These are phyloP conservation scores for Lasioglossum albipes DNA, from an alignment of 1,140 invertebrate species.

Conservation along the genomic window DNA sequence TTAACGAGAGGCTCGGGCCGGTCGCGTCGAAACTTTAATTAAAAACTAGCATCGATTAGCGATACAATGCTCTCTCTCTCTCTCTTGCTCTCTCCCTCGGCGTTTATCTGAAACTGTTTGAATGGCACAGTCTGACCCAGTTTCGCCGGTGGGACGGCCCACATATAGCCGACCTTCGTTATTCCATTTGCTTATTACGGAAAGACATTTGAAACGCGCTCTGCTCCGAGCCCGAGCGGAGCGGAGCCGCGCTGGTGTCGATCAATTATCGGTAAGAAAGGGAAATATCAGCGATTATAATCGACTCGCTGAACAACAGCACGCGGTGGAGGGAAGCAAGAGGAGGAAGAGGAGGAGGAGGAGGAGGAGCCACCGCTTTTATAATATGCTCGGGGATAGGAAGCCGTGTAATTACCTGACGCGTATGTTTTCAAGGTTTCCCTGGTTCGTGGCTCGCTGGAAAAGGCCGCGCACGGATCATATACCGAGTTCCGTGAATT, in stretches of 20 bases:
- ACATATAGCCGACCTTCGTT: conserved; percentile 18
- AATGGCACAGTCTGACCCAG: conserved; percentile 3
- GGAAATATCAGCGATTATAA: conserved; percentile 20
- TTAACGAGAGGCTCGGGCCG: no score
- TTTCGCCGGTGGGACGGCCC: neutral
- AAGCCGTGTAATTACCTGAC: conserved; percentile 48
- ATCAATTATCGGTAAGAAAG: conserved; percentile 25
- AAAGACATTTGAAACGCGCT: conserved; percentile 16
- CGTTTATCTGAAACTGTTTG: neutral
- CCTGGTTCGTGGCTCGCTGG: neutral
- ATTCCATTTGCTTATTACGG: conserved; percentile 23
- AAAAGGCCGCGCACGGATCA: neutral
- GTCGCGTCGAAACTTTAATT: neutral
- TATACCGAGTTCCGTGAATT: neutral
- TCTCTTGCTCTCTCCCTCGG: neutral
- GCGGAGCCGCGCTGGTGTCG: neutral
- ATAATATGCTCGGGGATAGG: conserved; percentile 1
- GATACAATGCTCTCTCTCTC: neutral
- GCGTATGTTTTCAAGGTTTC: conserved; percentile 42
- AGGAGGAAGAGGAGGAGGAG: no score
- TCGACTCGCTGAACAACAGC: neutral
- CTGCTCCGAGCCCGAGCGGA: no score
- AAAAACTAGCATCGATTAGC: neutral
- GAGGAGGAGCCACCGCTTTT: neutral
- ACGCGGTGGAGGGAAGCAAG: no score